Percentiles rank a stretch among this genome's conserved stretches.
phyloP scores from a whole-genome alignment of 2,797 vertebrate species.

The Rachycentron canadum region DNA sequence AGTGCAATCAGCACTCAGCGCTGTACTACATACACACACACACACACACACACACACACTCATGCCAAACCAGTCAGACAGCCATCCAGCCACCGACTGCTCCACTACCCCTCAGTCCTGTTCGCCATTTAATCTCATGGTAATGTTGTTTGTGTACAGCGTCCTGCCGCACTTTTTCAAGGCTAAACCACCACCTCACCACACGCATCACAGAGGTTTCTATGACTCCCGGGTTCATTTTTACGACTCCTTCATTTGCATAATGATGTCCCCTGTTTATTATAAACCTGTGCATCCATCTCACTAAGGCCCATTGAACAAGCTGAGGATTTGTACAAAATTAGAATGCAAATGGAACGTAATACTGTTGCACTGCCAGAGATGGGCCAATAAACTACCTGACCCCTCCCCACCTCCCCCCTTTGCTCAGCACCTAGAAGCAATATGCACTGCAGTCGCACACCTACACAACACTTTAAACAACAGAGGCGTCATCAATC shows the following conservation, averaged over 20 bases:
- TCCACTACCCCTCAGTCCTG: constrained; percentile 45
- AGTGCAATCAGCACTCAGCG: constrained; percentile 37
- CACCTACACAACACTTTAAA: constrained; percentile 44
- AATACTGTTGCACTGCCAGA: constrained; percentile 65
- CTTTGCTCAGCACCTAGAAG: constrained; percentile 25
- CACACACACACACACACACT: constrained; percentile 44
- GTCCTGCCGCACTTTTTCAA: constrained; percentile 55
- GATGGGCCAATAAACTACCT: constrained; percentile 73
- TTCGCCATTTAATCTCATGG: constrained; percentile 70
- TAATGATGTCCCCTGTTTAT: constrained; percentile 80
- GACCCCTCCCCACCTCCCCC: constrained; percentile 29
- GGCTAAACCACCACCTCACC: constrained; percentile 47
- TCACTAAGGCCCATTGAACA: constrained; percentile 81
- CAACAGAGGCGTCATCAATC: constrained; percentile 58
- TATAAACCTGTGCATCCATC: constrained; percentile 80
- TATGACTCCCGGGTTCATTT: constrained; percentile 75
- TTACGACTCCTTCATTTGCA: constrained; percentile 74
- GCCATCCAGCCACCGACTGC: constrained; percentile 47
- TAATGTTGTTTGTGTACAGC: constrained; percentile 76
- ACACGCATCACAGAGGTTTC: constrained; percentile 65
- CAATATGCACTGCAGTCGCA: constrained; percentile 50
- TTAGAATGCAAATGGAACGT: constrained; percentile 81
- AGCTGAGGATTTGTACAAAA: constrained; percentile 79
- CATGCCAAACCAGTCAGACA: constrained; percentile 57
- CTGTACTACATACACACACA: constrained; percentile 45